These are phyloP conservation scores for Pygoscelis antarcticus DNA, from an alignment of 2,113 vertebrate species.

Conservation along the genomic window DNA sequence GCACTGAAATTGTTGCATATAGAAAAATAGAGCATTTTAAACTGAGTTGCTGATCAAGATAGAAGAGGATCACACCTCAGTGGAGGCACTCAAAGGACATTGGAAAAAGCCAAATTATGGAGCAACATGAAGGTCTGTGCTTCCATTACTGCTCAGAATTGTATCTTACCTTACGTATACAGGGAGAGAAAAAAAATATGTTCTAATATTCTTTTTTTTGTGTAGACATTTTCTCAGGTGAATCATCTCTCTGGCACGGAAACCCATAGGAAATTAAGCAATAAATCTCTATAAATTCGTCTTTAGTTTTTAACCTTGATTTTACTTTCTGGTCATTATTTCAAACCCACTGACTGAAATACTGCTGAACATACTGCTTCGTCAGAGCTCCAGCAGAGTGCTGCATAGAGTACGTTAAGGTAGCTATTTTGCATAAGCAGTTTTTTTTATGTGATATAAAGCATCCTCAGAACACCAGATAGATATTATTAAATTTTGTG, in stretches of 20 bases:
- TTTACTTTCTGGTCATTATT: neutral
- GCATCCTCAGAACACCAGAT: neutral
- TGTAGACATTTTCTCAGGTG: neutral
- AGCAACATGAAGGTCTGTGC: neutral
- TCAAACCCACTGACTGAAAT: neutral
- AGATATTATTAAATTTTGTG: conserved; percentile 24
- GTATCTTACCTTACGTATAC: neutral
- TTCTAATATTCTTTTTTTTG: neutral
- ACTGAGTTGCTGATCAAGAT: neutral
- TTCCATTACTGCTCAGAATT: neutral
- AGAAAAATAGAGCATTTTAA: neutral
- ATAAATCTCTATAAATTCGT: neutral
- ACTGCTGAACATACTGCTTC: neutral
- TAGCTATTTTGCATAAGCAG: neutral
- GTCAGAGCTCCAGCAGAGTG: neutral
- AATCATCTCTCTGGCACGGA: neutral
- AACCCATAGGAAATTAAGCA: neutral
- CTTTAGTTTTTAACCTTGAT: neutral
- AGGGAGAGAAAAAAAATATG: neutral
- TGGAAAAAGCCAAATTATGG: neutral
- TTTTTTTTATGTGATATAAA: neutral
- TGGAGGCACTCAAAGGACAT: neutral
- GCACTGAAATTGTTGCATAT: neutral
- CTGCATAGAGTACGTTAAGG: neutral
- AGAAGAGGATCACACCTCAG: neutral